Base-by-base conservation (phyloP, 1,140 invertebrate species). In the Ruditapes philippinarum region DNA sequence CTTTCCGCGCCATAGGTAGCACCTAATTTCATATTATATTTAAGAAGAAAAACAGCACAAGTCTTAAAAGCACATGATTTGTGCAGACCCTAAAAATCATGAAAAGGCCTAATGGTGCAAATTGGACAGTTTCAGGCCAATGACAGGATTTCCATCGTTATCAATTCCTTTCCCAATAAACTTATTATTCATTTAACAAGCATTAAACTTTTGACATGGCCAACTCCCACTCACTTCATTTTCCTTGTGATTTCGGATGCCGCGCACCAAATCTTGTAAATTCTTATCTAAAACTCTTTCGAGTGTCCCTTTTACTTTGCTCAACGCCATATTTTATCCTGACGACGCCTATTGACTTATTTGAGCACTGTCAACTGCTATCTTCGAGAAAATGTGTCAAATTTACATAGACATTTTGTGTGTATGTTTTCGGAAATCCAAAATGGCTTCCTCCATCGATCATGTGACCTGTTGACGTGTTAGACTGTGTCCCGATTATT, bases 231-330 rank as follows among this genome's bases (percentile, higher is more conserved):
- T 81, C 97, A 99, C 99, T 98, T 99, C 99, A 97, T 99, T 99
- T 96, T 99, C 99, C 97, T 99, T 99, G 96, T 99, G 99, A 96
- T 99, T 99, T 94, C 99, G 96, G 92, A 99, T 99, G 88, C 99
- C 99, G 89, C 99, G 97, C 38, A 99, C 99, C 91, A 99, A 97
- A 97, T 99, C 99, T 70, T 99, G 99, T 88, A 99, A 96, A 97
- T 99, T 99, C 96, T 99, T 99, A 96, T 99, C 99, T 96, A 99
- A 99, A 97, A 99, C 98, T 93, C 99, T 97, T 96, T 99, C 99
- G 92, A 99, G 97, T 96, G 99, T 99, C 76, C 98, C 99, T 96
- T 99, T 99, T 90, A 99, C 99, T 97, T 99, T 99, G 95, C 94
- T 95, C 65, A 96, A 90, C 33, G 95, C 95, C 95, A 96, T 96